These are phyloP conservation scores for Kryptopterus vitreolus DNA, from an alignment of 2,797 vertebrate species.

Conservation along the genomic window DNA sequence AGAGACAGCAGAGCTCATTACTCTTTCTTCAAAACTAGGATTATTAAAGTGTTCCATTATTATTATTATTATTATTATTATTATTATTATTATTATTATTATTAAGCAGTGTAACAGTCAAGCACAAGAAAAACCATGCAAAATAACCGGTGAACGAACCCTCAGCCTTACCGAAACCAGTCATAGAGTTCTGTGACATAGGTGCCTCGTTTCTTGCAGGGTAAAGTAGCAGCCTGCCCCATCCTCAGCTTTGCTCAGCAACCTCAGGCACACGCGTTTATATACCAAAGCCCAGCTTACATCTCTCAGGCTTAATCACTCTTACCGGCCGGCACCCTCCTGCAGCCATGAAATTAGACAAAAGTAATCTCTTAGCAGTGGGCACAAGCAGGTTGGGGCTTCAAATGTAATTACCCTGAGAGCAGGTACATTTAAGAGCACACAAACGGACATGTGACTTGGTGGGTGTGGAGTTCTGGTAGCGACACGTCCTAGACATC, in stretches of 20 bases:
- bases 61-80: background rate
- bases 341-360: conserved; percentile 62
- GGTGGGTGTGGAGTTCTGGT: background rate
- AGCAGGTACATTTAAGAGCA: conserved; percentile 25
- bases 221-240: conserved; percentile 71
- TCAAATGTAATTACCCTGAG: conserved; percentile 61
- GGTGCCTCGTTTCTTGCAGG: conserved; percentile 62
- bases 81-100: no score
- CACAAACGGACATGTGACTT: background rate
- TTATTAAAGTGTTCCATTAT: no score
- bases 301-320: conserved; percentile 59
- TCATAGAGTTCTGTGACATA: conserved; percentile 71
- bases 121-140: background rate
- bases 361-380: conserved; percentile 58
- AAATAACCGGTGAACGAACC: background rate
- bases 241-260: conserved; percentile 49
- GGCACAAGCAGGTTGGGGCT: conserved; percentile 16
- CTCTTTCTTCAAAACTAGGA: no score
- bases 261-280: conserved; percentile 41
- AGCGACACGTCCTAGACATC: background rate
- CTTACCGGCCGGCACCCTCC: conserved; percentile 43
- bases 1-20: no score
- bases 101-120: background rate
- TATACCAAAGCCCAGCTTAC: conserved; percentile 65
- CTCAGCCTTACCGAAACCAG: conserved; percentile 72